A percentile compares a stretch with the other conserved stretches of the same genome.
These are phyloP conservation scores for Loris lydekkerianus DNA, from an alignment of 2,797 vertebrate genomes.

Conservation along the genomic window DNA sequence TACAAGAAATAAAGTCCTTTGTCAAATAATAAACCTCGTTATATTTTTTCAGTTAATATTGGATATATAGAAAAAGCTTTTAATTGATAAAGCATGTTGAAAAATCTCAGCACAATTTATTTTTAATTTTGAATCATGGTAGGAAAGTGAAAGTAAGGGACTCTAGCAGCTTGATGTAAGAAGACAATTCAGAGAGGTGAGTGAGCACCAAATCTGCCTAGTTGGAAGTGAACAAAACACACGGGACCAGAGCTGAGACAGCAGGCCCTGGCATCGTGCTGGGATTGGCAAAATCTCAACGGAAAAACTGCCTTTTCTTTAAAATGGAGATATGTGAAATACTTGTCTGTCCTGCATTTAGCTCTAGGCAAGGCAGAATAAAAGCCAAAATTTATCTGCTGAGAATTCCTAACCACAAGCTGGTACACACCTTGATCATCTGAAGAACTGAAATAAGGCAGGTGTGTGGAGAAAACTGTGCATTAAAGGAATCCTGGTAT, in stretches of 20 bases:
- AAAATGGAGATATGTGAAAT: background rate
- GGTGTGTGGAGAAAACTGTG: background rate
- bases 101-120: background rate
- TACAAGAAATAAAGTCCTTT: background rate
- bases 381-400: background rate
- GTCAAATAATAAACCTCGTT: background rate
- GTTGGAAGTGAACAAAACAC: background rate
- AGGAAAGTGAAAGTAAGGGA: background rate
- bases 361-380: background rate
- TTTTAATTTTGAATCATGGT: background rate
- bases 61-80: background rate
- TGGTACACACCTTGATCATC: background rate
- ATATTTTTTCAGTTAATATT: background rate
- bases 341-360: background rate
- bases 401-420: background rate
- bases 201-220: background rate
- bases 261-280: background rate
- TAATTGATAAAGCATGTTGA: background rate
- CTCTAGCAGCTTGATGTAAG: background rate
- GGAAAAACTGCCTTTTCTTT: background rate
- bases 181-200: background rate
- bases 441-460: background rate
- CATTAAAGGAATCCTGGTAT: background rate
- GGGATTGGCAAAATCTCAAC: background rate
- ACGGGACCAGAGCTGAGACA: accelerated